A percentile compares a stretch with the other conserved stretches of the same genome.
phyloP scores from a whole-genome alignment of 2,888 invertebrate species.

The Dichetophora obliterata region DNA sequence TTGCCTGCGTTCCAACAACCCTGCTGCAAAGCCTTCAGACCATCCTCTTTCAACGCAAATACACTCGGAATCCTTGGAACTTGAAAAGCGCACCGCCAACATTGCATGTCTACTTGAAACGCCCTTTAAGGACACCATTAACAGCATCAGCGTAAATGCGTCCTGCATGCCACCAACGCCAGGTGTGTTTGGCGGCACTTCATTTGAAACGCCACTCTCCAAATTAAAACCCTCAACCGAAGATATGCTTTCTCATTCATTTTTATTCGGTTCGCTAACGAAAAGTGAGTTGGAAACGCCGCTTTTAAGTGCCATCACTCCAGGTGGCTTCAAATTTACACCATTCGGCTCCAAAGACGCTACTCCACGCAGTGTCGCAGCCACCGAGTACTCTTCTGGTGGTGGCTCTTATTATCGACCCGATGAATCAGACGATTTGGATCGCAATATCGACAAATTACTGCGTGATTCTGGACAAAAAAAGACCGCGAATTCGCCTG shows the following conservation, averaged over 20 bases:
- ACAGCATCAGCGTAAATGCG: conserved; percentile 58
- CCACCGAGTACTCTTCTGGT: conserved; percentile 75
- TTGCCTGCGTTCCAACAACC: background rate
- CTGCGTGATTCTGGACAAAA: conserved; percentile 51
- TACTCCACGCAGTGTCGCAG: conserved; percentile 63
- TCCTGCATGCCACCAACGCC: conserved; percentile 74
- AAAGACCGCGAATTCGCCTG: conserved; percentile 16
- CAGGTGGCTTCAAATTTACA: conserved; percentile 59
- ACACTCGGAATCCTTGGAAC: conserved; percentile 31
- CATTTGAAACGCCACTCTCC: conserved; percentile 63
- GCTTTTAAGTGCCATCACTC: conserved; percentile 71
- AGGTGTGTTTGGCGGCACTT: conserved; percentile 70
- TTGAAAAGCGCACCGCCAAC: conserved; percentile 55
- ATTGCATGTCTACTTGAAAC: conserved; percentile 72
- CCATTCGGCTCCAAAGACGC: conserved; percentile 56
- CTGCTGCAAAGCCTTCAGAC: background rate
- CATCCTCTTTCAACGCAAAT: conserved; percentile 24
- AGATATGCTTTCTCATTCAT: conserved; percentile 53
- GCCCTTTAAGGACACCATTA: conserved; percentile 72
- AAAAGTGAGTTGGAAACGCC: conserved; percentile 75
- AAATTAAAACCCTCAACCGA: conserved; percentile 49
- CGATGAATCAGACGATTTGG: conserved; percentile 73
- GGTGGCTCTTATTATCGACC: conserved; percentile 77
- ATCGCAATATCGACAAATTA: conserved; percentile 58
- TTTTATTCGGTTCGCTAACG: conserved; percentile 66